phyloP scores from a whole-genome alignment of 2,888 invertebrate species.

The Heliconius charithonia region DNA sequence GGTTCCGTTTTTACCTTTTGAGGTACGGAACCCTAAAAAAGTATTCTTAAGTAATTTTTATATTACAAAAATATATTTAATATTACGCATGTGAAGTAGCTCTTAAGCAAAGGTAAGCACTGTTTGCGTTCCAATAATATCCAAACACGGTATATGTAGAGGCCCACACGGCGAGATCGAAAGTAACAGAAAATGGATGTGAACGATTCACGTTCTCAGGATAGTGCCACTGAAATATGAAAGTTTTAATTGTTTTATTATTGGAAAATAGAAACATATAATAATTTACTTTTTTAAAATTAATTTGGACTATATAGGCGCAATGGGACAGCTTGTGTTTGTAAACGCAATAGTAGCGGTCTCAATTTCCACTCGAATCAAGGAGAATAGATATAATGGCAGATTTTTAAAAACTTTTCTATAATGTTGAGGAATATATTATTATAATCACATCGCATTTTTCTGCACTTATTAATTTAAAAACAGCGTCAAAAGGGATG shows the following conservation, averaged over 20 bases:
- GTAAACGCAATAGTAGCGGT: neutral
- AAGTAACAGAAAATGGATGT: constrained; percentile 59
- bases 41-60: no score
- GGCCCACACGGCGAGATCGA: constrained; percentile 60
- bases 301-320: neutral
- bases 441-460: no score
- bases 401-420: no score
- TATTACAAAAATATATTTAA: no score
- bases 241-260: neutral
- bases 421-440: no score
- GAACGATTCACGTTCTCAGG: constrained; percentile 57
- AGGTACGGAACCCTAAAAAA: no score
- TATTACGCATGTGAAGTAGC: constrained; percentile 53
- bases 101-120: constrained; percentile 48
- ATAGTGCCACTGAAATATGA: constrained; percentile 55
- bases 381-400: no score
- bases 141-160: constrained; percentile 50
- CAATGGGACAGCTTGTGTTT: neutral
- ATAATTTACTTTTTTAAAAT: neutral
- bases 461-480: no score
- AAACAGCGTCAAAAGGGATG: no score
- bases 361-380: neutral
- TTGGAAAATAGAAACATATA: neutral
- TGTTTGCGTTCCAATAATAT: neutral
- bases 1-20: no score